These are phyloP conservation scores for Poecilia gillii DNA, from an alignment of 2,797 vertebrate genomes.

Conservation along the genomic window DNA sequence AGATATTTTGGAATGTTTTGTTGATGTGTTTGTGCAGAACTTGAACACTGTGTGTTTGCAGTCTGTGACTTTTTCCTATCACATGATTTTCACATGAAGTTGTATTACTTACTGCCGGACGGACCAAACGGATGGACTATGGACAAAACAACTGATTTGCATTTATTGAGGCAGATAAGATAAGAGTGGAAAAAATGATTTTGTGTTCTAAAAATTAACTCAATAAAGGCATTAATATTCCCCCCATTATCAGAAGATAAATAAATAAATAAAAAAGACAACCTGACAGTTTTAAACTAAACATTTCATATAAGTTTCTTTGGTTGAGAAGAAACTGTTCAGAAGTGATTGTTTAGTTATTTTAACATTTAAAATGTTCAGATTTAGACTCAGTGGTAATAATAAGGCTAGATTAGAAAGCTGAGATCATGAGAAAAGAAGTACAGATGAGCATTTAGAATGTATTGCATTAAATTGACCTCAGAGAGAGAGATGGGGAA, in stretches of 20 bases:
- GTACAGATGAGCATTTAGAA: background rate
- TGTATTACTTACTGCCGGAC: conserved; percentile 28
- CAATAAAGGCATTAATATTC: conserved; percentile 15
- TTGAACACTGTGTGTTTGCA: conserved; percentile 17
- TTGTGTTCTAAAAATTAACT: conserved; percentile 24
- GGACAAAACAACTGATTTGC: conserved; percentile 63
- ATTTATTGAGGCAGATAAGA: background rate
- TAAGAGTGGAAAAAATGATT: conserved; percentile 4
- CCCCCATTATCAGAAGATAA: background rate
- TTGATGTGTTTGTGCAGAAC: conserved; percentile 17
- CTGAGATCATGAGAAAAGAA: background rate
- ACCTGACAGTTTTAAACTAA: background rate
- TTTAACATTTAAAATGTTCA: background rate
- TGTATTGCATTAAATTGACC: background rate
- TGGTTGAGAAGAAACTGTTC: background rate
- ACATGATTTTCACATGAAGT: conserved; percentile 76
- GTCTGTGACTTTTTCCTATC: conserved; percentile 38
- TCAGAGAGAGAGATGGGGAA: background rate
- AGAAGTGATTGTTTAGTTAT: background rate
- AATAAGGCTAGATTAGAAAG: background rate
- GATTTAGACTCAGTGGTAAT: background rate
- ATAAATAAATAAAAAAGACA: background rate
- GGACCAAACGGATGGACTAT: background rate
- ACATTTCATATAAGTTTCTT: background rate
- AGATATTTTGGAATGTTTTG: conserved; percentile 34